A percentile compares a stretch with the other conserved stretches of the same genome.
These are phyloP conservation scores for Dryadula phaetusa DNA, from an alignment of 2,888 invertebrate genomes.

Conservation along the genomic window DNA sequence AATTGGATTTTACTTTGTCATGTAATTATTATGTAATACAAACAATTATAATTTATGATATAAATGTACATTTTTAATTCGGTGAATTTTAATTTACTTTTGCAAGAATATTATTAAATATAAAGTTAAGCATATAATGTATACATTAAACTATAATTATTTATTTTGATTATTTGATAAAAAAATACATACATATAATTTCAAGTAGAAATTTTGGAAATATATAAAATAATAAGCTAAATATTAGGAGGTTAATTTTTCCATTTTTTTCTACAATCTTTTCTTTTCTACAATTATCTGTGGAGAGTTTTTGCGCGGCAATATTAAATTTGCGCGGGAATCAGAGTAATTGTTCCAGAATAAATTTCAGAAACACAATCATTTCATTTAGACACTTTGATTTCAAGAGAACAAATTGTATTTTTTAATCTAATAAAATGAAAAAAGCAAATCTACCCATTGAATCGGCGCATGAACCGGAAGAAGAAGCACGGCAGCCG, in stretches of 20 bases:
- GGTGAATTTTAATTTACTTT: background rate
- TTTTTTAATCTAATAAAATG: constrained; percentile 23
- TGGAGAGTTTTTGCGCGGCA: constrained; percentile 13
- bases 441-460: constrained; percentile 61
- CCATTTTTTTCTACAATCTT: too few relatives aligned
- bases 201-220: too few relatives aligned
- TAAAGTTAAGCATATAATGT: too few relatives aligned
- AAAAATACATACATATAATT: too few relatives aligned
- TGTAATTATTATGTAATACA: constrained; percentile 13
- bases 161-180: too few relatives aligned
- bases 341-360: background rate
- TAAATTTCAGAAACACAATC: background rate
- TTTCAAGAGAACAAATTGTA: background rate
- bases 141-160: too few relatives aligned
- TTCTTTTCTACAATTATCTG: too few relatives aligned
- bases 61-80: background rate
- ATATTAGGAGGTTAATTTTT: too few relatives aligned
- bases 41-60: background rate
- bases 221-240: too few relatives aligned
- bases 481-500: constrained; percentile 67
- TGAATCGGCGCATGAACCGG: constrained; percentile 65
- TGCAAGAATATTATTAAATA: background rate
- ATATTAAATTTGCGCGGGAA: constrained; percentile 4
- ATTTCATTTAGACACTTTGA: background rate
- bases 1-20: constrained; percentile 7